A percentile compares a stretch with the other conserved stretches of the same genome.
phyloP scores from a whole-genome alignment of 64 coral and sea anemone species.

The Astreopora myriophthalma region DNA sequence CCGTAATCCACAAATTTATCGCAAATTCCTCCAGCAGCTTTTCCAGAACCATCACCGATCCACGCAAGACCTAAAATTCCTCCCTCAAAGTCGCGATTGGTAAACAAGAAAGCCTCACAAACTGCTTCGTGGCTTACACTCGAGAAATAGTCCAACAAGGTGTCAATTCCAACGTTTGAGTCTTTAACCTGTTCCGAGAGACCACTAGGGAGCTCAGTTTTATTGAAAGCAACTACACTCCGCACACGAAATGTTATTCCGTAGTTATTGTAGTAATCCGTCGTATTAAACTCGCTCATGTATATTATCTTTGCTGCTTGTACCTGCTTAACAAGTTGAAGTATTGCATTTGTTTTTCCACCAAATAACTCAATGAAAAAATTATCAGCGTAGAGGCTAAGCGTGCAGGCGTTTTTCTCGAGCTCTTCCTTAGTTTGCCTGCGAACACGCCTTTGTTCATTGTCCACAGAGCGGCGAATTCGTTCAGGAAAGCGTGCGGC shows the following conservation, averaged over 20 bases:
- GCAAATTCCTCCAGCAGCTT: conserved; percentile 82
- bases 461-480: not conserved
- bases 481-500: conserved; percentile 14
- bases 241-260: conserved; percentile 81
- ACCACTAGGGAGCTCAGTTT: not conserved
- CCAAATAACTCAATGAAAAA: conserved; percentile 86
- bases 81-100: conserved; percentile 91
- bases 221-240: conserved; percentile 68
- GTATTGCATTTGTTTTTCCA: conserved; percentile 71
- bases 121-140: conserved; percentile 58
- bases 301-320: conserved; percentile 81
- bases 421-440: conserved; percentile 43
- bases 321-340: conserved; percentile 76
- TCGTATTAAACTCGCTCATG: conserved; percentile 59
- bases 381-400: conserved; percentile 76
- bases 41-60: conserved; percentile 64
- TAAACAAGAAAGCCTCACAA: conserved; percentile 95
- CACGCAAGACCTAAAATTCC: conserved; percentile 96
- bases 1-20: conserved; percentile 38
- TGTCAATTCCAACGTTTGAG: conserved; percentile 79
- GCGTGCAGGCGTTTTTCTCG: conserved; percentile 50
- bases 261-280: conserved; percentile 43
- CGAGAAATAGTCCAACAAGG: conserved; percentile 80
- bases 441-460: conserved; percentile 26
- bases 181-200: conserved; percentile 50